Evolutionary conservation across 2,797 vertebrate genomes (phyloP).

Genomic region (Onychomys leucogaster): DNA sequence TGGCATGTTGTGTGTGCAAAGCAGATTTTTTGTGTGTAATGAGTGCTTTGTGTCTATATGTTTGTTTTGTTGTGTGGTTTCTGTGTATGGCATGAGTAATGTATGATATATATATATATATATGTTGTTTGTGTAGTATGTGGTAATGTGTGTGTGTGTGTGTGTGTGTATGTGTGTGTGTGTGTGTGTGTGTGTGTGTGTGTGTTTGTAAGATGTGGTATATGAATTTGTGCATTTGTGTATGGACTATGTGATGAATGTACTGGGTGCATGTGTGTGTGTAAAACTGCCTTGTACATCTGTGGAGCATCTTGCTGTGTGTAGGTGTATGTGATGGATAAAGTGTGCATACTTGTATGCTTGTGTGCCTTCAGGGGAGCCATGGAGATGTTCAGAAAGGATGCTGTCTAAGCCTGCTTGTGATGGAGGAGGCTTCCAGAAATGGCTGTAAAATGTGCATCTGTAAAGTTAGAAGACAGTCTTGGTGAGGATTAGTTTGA

Average conservation of each 20-base stretch:
- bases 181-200: neutral
- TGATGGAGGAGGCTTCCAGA: slow-evolving; percentile 43
- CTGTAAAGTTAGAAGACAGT: slow-evolving; percentile 56
- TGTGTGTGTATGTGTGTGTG: neutral
- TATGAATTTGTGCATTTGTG: neutral
- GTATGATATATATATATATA: neutral
- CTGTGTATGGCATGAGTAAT: neutral
- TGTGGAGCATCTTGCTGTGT: neutral
- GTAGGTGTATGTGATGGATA: neutral
- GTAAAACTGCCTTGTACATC: neutral
- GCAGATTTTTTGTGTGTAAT: neutral
- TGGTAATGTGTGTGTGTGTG: neutral
- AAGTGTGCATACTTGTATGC: neutral
- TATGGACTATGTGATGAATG: neutral
- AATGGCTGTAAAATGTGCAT: neutral
- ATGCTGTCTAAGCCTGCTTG: neutral
- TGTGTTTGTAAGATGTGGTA: neutral
- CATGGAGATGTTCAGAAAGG: neutral
- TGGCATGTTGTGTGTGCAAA: neutral
- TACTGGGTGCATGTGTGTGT: neutral
- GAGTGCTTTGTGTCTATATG: neutral
- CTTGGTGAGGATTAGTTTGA: slow-evolving; percentile 25
- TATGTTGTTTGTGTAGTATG: neutral
- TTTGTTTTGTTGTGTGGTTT: neutral
- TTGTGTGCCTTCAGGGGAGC: neutral